Percentiles rank a stretch among this genome's conserved stretches.
phyloP scores from a whole-genome alignment of 2,113 vertebrate species.

The Channa maculata region DNA sequence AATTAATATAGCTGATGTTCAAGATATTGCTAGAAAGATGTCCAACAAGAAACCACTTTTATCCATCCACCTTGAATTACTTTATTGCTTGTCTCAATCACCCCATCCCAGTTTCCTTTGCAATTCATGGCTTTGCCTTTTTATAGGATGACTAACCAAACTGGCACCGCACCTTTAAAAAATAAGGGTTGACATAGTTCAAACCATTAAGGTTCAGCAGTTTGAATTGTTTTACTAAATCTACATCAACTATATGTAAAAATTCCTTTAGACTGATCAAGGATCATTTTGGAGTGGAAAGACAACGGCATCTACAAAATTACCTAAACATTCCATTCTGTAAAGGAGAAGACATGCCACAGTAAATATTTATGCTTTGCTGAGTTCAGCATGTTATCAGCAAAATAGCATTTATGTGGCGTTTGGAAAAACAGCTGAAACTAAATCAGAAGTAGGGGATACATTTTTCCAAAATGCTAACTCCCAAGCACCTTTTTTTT shows the following conservation, averaged over 20 bases:
- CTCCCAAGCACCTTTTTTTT: conserved; percentile 52
- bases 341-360: neutral
- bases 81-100: conserved; percentile 34
- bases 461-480: conserved; percentile 57
- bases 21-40: conserved; percentile 8
- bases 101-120: conserved; percentile 16
- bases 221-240: too few species aligned
- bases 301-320: neutral
- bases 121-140: conserved; percentile 37
- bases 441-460: conserved; percentile 34
- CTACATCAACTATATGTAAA: neutral
- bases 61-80: conserved; percentile 10
- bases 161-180: conserved; percentile 39
- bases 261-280: conserved; percentile 1
- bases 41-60: conserved; percentile 13
- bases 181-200: conserved; percentile 29
- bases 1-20: too few species aligned
- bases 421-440: conserved; percentile 28
- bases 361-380: conserved; percentile 15
- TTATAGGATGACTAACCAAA: conserved; percentile 49
- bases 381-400: conserved; percentile 22
- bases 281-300: neutral
- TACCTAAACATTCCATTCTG: neutral
- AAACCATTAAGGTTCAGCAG: conserved; percentile 25
- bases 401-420: conserved; percentile 22